These are phyloP conservation scores for Micronisus gabar DNA, from an alignment of 2,113 vertebrate species.

Conservation along the genomic window DNA sequence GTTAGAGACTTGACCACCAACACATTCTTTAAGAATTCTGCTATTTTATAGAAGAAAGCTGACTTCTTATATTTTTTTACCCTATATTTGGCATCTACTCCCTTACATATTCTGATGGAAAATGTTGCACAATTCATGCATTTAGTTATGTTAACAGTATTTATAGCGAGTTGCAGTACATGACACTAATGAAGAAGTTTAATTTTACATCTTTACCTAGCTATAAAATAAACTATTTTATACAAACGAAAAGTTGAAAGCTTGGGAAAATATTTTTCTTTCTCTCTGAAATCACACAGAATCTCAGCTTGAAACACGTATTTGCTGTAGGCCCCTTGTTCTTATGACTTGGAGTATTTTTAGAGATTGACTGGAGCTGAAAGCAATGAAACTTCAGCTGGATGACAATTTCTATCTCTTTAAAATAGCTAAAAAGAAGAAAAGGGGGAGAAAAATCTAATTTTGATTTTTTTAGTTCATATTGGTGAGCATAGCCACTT, in stretches of 20 bases:
- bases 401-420: background rate
- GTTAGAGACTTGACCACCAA: slow-evolving; percentile 37
- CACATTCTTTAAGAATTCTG: slow-evolving; percentile 5
- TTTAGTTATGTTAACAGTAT: slow-evolving; percentile 37
- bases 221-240: slow-evolving; percentile 41
- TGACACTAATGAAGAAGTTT: slow-evolving; percentile 18
- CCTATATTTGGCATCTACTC: slow-evolving; percentile 17
- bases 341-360: slow-evolving; percentile 29
- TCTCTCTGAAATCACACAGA: slow-evolving; percentile 27
- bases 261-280: slow-evolving; percentile 63
- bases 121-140: slow-evolving; percentile 24
- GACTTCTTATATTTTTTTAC: background rate
- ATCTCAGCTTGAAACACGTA: slow-evolving; percentile 18
- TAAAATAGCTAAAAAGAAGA: background rate
- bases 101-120: slow-evolving; percentile 30
- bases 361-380: background rate
- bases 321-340: slow-evolving; percentile 37
- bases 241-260: slow-evolving; percentile 46
- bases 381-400: background rate
- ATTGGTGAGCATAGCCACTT: background rate
- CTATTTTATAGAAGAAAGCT: slow-evolving; percentile 16
- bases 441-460: background rate
- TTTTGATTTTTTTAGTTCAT: background rate
- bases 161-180: slow-evolving; percentile 1
- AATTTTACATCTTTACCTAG: slow-evolving; percentile 47